A percentile compares a stretch with the other conserved stretches of the same genome.
phyloP scores from a whole-genome alignment of 2,888 invertebrate genomes.

The Xestia sexstrigata region DNA sequence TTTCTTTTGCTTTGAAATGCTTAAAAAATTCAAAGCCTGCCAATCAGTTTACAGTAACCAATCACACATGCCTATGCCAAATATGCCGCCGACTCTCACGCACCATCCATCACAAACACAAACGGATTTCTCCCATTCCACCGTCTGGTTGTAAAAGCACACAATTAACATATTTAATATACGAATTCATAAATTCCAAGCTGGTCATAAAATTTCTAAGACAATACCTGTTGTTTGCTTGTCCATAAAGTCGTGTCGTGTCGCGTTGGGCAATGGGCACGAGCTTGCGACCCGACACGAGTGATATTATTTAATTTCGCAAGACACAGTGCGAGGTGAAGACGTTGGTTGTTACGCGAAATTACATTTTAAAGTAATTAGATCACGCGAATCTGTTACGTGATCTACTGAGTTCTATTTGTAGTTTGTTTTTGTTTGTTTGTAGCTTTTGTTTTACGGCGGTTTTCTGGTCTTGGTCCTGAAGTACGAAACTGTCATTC shows the following conservation, averaged over 20 bases:
- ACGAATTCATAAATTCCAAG: constrained; percentile 33
- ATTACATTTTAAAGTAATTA: constrained; percentile 67
- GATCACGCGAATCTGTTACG: constrained; percentile 66
- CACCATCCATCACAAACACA: constrained; percentile 16
- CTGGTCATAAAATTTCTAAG: constrained; percentile 19
- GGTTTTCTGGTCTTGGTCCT: constrained; percentile 2
- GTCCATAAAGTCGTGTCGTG: constrained; percentile 45
- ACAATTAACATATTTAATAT: constrained; percentile 53
- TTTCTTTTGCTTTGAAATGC: background rate
- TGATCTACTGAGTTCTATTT: constrained; percentile 50
- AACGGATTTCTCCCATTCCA: constrained; percentile 46
- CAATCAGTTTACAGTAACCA: constrained; percentile 1
- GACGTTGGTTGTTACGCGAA: constrained; percentile 60
- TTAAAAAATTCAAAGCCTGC: background rate
- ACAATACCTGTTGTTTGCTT: constrained; percentile 35
- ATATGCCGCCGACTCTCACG: constrained; percentile 2
- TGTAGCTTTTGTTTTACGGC: background rate
- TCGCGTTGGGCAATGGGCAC: constrained; percentile 49
- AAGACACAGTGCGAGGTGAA: constrained; percentile 66
- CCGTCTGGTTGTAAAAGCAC: constrained; percentile 31
- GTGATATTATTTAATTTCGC: constrained; percentile 69
- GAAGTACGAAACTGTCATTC: accelerated
- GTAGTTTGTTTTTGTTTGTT: constrained; percentile 31
- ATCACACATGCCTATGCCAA: background rate
- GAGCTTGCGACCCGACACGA: constrained; percentile 48